Conservation (phyloP, 1,140 invertebrate genomes). For the Drosophila mauritiana region DNA sequence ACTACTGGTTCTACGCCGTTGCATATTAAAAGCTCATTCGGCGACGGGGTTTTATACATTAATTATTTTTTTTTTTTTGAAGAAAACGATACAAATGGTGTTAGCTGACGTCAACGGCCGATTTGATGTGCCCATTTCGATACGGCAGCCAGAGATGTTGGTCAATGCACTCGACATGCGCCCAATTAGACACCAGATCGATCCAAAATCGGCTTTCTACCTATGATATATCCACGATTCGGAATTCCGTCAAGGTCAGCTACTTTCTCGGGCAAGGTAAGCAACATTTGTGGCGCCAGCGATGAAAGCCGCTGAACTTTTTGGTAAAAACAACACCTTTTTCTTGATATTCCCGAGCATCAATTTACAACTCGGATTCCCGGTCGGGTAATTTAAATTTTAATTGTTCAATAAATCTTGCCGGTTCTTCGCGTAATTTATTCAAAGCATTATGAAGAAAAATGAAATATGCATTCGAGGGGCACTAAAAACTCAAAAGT, state of each 20-base stretch:
- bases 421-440: constrained; percentile 46
- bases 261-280: constrained; percentile 77
- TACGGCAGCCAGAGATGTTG: constrained; percentile 24
- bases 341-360: constrained; percentile 64
- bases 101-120: constrained; percentile 52
- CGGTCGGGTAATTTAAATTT: constrained; percentile 45
- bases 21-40: constrained; percentile 56
- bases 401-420: constrained; percentile 62
- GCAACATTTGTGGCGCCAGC: constrained; percentile 75
- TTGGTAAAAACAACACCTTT: constrained; percentile 44
- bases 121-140: constrained; percentile 28
- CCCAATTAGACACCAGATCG: neutral
- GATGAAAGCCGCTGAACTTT: constrained; percentile 65
- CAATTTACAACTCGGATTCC: constrained; percentile 55
- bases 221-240: constrained; percentile 4
- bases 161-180: constrained; percentile 61
- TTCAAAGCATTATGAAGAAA: constrained; percentile 23
- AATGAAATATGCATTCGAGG: constrained; percentile 45
- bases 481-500: constrained; percentile 62
- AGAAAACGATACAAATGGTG: constrained; percentile 35
- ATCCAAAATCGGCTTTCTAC: constrained; percentile 37
- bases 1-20: constrained; percentile 77
- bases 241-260: constrained; percentile 66
- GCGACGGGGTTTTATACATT: constrained; percentile 20
- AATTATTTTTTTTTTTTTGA: constrained; percentile 30